These are phyloP conservation scores for Torymus texanus DNA, from an alignment of 2,888 invertebrate genomes.

Conservation along the genomic window DNA sequence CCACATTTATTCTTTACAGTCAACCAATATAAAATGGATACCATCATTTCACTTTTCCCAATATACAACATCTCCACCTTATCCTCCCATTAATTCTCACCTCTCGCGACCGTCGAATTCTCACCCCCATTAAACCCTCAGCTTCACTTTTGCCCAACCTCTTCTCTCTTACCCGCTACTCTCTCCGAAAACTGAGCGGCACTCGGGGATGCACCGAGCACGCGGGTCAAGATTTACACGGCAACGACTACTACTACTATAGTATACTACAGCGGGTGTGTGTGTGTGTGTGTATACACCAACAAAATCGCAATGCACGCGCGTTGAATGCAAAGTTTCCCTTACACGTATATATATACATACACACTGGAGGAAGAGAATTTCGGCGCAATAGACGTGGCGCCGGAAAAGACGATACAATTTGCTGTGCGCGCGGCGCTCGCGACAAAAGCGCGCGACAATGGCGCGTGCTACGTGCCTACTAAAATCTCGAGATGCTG, in stretches of 20 bases:
- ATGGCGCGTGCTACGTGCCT: slow-evolving; percentile 68
- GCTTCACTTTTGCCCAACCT: too few species aligned
- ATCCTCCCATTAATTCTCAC: too few species aligned
- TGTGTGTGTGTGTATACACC: neutral
- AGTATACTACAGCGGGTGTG: too few species aligned
- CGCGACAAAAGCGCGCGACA: slow-evolving; percentile 69
- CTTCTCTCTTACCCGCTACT: too few species aligned
- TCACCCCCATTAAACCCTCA: too few species aligned
- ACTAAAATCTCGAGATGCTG: slow-evolving; percentile 47
- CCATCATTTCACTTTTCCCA: too few species aligned
- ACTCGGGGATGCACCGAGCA: neutral
- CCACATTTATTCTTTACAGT: too few species aligned
- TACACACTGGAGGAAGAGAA: neutral
- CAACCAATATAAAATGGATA: too few species aligned
- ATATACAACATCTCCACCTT: too few species aligned
- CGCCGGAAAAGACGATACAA: slow-evolving; percentile 67
- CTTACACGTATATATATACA: neutral
- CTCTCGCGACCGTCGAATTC: too few species aligned
- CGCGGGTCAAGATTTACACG: slow-evolving; percentile 39
- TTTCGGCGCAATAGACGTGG: slow-evolving; percentile 43
- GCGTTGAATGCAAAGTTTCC: slow-evolving; percentile 38
- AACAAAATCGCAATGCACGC: slow-evolving; percentile 37
- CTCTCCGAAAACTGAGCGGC: too few species aligned
- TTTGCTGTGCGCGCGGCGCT: slow-evolving; percentile 65
- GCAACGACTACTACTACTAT: too few species aligned